A percentile compares a stretch with the other conserved stretches of the same genome.
phyloP scores from a whole-genome alignment of 2,888 invertebrate species.

The Aporophyla lueneburgensis region DNA sequence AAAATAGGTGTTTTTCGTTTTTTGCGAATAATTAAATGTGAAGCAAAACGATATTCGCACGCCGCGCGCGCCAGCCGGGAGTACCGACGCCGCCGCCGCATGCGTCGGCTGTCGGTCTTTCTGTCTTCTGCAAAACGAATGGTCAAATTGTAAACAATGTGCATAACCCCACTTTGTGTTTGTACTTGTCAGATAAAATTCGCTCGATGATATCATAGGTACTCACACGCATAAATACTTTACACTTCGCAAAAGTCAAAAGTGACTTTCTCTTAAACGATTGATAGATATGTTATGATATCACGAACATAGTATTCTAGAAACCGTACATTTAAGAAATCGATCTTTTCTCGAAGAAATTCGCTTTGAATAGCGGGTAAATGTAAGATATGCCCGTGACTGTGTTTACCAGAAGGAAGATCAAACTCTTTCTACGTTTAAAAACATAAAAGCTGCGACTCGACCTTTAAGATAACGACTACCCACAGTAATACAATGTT shows the following conservation, averaged over 20 bases:
- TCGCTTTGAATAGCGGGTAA: neutral
- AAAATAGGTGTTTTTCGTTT: too few relatives aligned
- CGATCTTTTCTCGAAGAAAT: neutral
- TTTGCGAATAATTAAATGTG: too few relatives aligned
- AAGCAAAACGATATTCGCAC: too few relatives aligned
- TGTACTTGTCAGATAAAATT: too few relatives aligned
- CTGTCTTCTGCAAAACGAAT: too few relatives aligned
- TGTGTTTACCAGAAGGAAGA: neutral
- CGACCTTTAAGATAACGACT: conserved; percentile 1
- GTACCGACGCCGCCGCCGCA: too few relatives aligned
- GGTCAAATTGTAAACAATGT: too few relatives aligned
- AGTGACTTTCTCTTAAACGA: neutral
- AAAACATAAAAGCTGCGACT: neutral
- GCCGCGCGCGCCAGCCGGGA: too few relatives aligned
- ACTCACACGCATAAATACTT: neutral
- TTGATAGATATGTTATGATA: neutral
- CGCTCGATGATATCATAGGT: too few relatives aligned
- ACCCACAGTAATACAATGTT: neutral
- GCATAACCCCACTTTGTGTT: too few relatives aligned
- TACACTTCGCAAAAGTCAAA: neutral
- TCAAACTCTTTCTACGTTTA: neutral
- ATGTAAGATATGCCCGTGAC: neutral
- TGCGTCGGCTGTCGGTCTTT: too few relatives aligned
- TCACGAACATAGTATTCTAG: neutral
- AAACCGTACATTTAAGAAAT: neutral